These are phyloP conservation scores for Gasterosteus nipponicus DNA, from an alignment of 2,113 vertebrate genomes.

Conservation along the genomic window DNA sequence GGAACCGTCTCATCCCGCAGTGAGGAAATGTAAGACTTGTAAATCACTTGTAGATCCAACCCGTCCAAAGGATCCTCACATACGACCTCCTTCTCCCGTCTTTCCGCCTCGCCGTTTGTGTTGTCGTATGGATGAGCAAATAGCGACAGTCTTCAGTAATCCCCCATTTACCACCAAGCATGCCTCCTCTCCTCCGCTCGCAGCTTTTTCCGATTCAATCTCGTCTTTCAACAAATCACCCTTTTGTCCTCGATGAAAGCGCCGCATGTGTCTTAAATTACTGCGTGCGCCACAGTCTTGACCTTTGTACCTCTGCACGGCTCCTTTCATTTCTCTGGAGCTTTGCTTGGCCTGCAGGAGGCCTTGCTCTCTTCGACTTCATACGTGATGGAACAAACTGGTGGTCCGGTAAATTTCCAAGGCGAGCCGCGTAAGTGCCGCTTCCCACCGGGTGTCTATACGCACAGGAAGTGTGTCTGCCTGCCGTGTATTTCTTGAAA, in stretches of 20 bases:
- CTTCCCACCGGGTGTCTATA: slow-evolving; percentile 26
- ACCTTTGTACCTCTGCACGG: slow-evolving; percentile 41
- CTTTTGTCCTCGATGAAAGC: slow-evolving; percentile 58
- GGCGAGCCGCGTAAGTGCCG: slow-evolving; percentile 22
- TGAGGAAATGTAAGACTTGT: neutral
- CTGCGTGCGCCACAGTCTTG: slow-evolving; percentile 34
- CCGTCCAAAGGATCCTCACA: neutral
- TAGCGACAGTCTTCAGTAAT: slow-evolving; percentile 24
- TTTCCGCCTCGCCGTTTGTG: slow-evolving; percentile 25
- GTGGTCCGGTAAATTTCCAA: slow-evolving; percentile 33
- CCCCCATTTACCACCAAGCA: slow-evolving; percentile 32
- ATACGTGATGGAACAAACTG: slow-evolving; percentile 40
- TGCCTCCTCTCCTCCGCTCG: slow-evolving; percentile 17
- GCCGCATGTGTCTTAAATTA: slow-evolving; percentile 63
- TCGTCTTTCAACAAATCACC: slow-evolving; percentile 61
- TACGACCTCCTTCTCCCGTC: slow-evolving; percentile 17
- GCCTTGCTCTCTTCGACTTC: slow-evolving; percentile 37
- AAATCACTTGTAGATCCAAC: neutral
- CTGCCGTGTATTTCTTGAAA: slow-evolving; percentile 8
- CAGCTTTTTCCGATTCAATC: slow-evolving; percentile 59
- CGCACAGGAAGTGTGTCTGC: slow-evolving; percentile 12
- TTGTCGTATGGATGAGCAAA: slow-evolving; percentile 33
- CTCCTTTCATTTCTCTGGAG: slow-evolving; percentile 31
- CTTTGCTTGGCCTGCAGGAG: slow-evolving; percentile 24
- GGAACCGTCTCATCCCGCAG: no score